Base-by-base conservation (phyloP, 2,888 invertebrate species). In the Xanthia togata region DNA sequence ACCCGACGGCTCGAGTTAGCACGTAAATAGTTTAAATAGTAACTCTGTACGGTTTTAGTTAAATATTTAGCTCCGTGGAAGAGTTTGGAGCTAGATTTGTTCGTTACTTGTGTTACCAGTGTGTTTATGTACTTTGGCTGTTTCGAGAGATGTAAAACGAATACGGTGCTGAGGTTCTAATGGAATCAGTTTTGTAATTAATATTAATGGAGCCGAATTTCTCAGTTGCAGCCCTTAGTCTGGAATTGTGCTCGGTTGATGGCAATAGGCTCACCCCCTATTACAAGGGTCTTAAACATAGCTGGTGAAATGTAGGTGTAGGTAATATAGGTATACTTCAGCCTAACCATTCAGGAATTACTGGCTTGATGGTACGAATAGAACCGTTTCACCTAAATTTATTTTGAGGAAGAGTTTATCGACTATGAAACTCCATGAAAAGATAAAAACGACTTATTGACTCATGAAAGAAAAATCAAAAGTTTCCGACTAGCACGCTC, bases 21-120 rank as follows among this genome's bases (percentile, higher is more conserved):
- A 73, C 63, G 79, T 87, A 88, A 87, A 89, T 89, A 88, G 83
- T 89, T 88, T 84, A 86, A 86, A 87, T 86, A 84, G 79, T 84
- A 73, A 78, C 79, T 84, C 76, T 38, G 44, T 74, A 69, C 71
- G 62, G 78, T 81, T 68, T 53, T 41, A 64, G 78, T 75, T 76
- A 70, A 83, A 88, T 82, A 76, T 75, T 69, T 67, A 59, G 65
- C 69, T 47, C 59, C 35, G 38, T 38, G 11, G 63, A 73, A 67
- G 62, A 73, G 80, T 84, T 70, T 1, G 12, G 31, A 47, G 62
- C 57, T 62, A 35, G 69, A 67, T 78, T 86, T 64, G 53, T 75
- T 70, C 17, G 53, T 60, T 38, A 62, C 47, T 78, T 78, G 47
- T 55, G 44, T 63, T 26, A n/a, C 20, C 23, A 47, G 23, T 41